Evolutionary conservation across 2,113 vertebrate species (phyloP).

Genomic region (Centropristis striata): DNA sequence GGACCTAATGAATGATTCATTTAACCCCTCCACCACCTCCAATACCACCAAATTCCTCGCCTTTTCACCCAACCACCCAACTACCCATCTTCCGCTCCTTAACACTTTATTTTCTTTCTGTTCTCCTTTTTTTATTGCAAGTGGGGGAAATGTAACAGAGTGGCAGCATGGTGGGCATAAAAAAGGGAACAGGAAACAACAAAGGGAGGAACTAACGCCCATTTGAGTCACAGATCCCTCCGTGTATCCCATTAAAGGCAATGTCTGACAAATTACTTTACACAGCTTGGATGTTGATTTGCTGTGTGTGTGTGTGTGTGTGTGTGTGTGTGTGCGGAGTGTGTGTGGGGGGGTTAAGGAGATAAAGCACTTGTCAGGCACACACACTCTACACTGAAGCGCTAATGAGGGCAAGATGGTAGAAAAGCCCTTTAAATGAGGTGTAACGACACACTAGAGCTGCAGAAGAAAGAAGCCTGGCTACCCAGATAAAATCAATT

Average conservation of each 20-base stretch:
- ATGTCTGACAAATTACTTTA: slow-evolving; percentile 86
- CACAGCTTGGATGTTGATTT: slow-evolving; percentile 68
- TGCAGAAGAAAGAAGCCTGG: slow-evolving; percentile 45
- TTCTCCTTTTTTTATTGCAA: slow-evolving; percentile 52
- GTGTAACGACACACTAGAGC: slow-evolving; percentile 63
- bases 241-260: slow-evolving; percentile 76
- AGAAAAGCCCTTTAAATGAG: slow-evolving; percentile 71
- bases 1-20: slow-evolving; percentile 89
- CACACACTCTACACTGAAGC: slow-evolving; percentile 26
- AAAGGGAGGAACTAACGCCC: slow-evolving; percentile 72
- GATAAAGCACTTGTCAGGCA: slow-evolving; percentile 36
- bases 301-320: slow-evolving; percentile 29
- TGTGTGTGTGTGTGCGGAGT: slow-evolving; percentile 8
- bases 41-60: slow-evolving; percentile 65
- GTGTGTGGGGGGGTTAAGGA: slow-evolving; percentile 4
- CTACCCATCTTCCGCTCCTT: slow-evolving; percentile 41
- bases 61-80: slow-evolving; percentile 64
- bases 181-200: slow-evolving; percentile 62
- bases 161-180: slow-evolving; percentile 10
- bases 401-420: slow-evolving; percentile 79
- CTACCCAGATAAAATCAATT: slow-evolving; percentile 80
- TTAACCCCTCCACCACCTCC: slow-evolving; percentile 76
- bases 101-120: slow-evolving; percentile 52
- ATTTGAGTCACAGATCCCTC: slow-evolving; percentile 72
- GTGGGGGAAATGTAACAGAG: background rate